Conservation (phyloP, 2,113 vertebrate species). For the Gymnarchus niloticus region DNA sequence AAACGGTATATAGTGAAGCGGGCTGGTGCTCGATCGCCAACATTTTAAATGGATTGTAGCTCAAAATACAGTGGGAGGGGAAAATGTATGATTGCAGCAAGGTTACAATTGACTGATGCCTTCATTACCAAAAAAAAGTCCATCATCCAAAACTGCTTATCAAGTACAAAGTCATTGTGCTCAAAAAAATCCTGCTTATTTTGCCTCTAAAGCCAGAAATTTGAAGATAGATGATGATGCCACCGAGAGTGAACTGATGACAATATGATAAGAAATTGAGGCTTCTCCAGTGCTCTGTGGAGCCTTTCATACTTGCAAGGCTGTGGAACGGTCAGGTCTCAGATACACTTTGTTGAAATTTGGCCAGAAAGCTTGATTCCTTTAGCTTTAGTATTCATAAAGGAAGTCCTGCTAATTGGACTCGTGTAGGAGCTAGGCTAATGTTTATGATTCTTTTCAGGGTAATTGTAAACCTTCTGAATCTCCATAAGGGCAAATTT, state of each 20-base stretch:
- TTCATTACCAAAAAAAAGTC: too few species aligned
- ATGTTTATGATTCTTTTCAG: not conserved
- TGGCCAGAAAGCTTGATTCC: not conserved
- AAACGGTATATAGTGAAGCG: not conserved
- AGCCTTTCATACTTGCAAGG: not conserved
- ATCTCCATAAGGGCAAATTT: not conserved
- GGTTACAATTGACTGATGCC: too few species aligned
- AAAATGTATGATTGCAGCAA: too few species aligned
- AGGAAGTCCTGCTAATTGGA: not conserved
- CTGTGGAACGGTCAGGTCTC: not conserved
- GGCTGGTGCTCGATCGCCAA: not conserved
- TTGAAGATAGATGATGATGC: too few species aligned
- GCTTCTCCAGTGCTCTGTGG: not conserved
- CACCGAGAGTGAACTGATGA: not conserved
- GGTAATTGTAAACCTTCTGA: not conserved
- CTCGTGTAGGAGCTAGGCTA: not conserved
- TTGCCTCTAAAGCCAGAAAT: too few species aligned
- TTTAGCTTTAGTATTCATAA: not conserved
- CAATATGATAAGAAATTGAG: not conserved
- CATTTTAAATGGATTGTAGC: not conserved
- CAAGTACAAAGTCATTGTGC: too few species aligned
- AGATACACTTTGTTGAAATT: not conserved
- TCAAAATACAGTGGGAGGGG: too few species aligned
- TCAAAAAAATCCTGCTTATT: too few species aligned
- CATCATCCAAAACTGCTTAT: too few species aligned